These are phyloP conservation scores for Ophion costatus DNA, from an alignment of 2,888 invertebrate genomes.

Conservation along the genomic window DNA sequence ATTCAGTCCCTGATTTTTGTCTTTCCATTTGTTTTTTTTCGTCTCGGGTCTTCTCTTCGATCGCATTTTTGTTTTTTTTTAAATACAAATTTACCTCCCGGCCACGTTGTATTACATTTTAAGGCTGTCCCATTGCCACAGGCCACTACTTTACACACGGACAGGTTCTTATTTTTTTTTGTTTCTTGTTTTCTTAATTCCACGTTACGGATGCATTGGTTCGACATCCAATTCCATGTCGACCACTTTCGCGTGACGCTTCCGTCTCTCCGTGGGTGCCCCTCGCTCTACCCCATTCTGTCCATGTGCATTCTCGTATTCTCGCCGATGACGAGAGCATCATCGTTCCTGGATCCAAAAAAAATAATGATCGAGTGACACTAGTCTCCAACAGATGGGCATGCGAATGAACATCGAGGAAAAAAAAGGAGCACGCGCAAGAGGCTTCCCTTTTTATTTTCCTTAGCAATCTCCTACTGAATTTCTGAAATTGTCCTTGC, in stretches of 20 bases:
- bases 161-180: constrained; percentile 8
- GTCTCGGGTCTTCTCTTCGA: not conserved
- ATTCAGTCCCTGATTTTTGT: constrained; percentile 27
- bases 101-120: constrained; percentile 64
- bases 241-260: constrained; percentile 40
- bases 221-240: constrained; percentile 66
- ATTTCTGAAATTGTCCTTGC: not conserved
- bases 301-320: too few species aligned
- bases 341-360: too few species aligned
- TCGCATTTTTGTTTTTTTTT: constrained; percentile 19
- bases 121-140: constrained; percentile 38
- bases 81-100: constrained; percentile 36
- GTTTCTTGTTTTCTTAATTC: constrained; percentile 2
- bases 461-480: not conserved
- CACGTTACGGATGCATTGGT: constrained; percentile 37
- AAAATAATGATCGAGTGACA: too few species aligned
- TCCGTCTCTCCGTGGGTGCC: not conserved
- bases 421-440: too few species aligned
- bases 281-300: not conserved
- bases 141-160: constrained; percentile 44
- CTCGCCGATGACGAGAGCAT: too few species aligned
- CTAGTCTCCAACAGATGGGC: too few species aligned
- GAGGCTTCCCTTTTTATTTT: not conserved
- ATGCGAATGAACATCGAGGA: too few species aligned
- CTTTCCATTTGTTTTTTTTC: constrained; percentile 26